Base-by-base conservation (phyloP, 2,888 invertebrate species). In the Hirtodrosophila confusa region DNA sequence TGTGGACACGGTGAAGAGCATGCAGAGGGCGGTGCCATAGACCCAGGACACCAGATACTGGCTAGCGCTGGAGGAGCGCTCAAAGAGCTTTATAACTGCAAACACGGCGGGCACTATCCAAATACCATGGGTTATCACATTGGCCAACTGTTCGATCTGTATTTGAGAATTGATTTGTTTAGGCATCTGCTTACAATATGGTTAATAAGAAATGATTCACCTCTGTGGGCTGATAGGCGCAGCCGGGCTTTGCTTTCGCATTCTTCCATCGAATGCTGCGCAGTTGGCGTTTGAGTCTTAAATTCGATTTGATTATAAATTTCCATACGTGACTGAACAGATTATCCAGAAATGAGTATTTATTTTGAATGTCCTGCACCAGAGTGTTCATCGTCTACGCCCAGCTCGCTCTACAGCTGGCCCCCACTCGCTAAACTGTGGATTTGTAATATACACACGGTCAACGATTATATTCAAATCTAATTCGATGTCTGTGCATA, bases 101-200 rank as follows among this genome's bases (percentile, higher is more conserved):
- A 95, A 91, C n/a, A 97, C 92, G 80, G 97, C 97, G 43, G 98
- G 98, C 75, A 96, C 93, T 50, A 98, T 95, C 94, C 96, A 97
- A 64, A 97, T 94, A 56, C 96, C 98, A 92, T 98, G 98, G 33
- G 98, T 97, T 84, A 97, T 93, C 45, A 98, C 95, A 92, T 98
- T 98, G 45, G 98, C 98, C 68, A 97, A 92, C 90, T 98, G 97
- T 91, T 98, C 98, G 75, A 97, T 93, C 92, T 95, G 92, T 51
- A 3, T 8, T 8, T 31, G 5, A 4, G 9, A 47, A 35, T 23
- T 45, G 2, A 8, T 12, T n/a, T 27, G 0, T 12, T 49, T 4
- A 23, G 6, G 7, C 7, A 17, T 31, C 6, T 47, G 7, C 9
- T 4, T 35, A 27, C 27, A 6, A 27, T 27, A 27, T 24, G 12